Evolutionary conservation across 2,888 invertebrate species (phyloP).

Genomic region (Drosophila sordidula): DNA sequence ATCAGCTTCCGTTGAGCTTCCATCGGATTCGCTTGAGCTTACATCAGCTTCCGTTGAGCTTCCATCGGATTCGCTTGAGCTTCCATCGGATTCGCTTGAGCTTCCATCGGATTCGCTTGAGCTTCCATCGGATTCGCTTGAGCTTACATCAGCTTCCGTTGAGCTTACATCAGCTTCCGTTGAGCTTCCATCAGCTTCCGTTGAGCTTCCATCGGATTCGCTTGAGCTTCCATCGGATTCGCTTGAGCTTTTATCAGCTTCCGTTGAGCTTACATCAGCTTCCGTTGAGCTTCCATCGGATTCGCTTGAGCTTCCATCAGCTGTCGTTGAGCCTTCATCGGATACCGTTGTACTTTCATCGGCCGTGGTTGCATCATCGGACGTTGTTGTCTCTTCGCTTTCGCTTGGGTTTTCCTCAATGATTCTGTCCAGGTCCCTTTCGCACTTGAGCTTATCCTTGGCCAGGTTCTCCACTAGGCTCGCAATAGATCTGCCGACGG

Average conservation of each 20-base stretch:
- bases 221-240: not conserved
- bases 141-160: not conserved
- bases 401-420: not conserved
- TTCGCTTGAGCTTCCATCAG: not conserved
- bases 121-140: not conserved
- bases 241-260: not conserved
- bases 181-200: not conserved
- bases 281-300: conserved; percentile 17
- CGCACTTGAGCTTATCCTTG: conserved; percentile 9
- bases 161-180: not conserved
- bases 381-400: not conserved
- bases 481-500: not conserved
- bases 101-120: not conserved
- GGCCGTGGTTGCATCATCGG: not conserved
- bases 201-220: no score
- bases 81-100: not conserved
- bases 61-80: conserved; percentile 9
- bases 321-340: not conserved
- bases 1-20: not conserved
- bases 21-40: no score
- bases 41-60: conserved; percentile 15
- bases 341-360: not conserved
- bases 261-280: conserved; percentile 6
- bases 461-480: not conserved
- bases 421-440: conserved; percentile 10